Percentiles rank a stretch among this genome's conserved stretches.
Conservation (phyloP, 1,140 invertebrate species). For the Drosophila ercepeae region DNA sequence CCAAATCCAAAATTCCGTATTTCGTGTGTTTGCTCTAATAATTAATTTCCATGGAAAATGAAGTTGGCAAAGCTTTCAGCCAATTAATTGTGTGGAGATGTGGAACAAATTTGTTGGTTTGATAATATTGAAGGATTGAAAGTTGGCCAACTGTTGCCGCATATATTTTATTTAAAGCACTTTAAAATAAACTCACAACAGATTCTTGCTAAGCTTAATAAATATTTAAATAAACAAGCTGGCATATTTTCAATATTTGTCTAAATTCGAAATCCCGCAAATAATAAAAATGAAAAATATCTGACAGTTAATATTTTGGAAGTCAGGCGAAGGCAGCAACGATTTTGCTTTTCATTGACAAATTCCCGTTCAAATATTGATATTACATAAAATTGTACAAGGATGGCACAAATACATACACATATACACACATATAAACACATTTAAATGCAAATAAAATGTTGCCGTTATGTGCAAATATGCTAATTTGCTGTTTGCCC, state of each 20-base stretch:
- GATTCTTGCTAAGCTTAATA: neutral
- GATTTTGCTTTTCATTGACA: slow-evolving; percentile 42
- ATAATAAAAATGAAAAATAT: slow-evolving; percentile 18
- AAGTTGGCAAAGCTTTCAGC: slow-evolving; percentile 44
- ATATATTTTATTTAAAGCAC: slow-evolving; percentile 7
- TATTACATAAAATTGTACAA: slow-evolving; percentile 50
- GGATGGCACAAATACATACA: neutral
- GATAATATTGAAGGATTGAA: slow-evolving; percentile 5
- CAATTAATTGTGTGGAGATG: slow-evolving; percentile 22
- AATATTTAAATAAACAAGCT: slow-evolving; percentile 28
- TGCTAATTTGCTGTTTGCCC: slow-evolving; percentile 72
- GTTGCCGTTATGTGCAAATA: slow-evolving; percentile 70
- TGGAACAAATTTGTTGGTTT: neutral
- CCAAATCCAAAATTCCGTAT: slow-evolving; percentile 16
- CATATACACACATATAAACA: slow-evolving; percentile 5
- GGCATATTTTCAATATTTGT: slow-evolving; percentile 42
- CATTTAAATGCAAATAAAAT: slow-evolving; percentile 54
- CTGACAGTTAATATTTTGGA: slow-evolving; percentile 36
- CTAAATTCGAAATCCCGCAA: slow-evolving; percentile 15
- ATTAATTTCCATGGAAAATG: slow-evolving; percentile 49
- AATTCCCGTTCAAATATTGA: slow-evolving; percentile 68
- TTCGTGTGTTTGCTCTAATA: slow-evolving; percentile 39
- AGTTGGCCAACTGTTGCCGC: slow-evolving; percentile 5
- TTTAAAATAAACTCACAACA: slow-evolving; percentile 12
- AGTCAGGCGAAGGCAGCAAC: slow-evolving; percentile 2